phyloP scores from a whole-genome alignment of 2,888 invertebrate species.

The Agelastica alni region DNA sequence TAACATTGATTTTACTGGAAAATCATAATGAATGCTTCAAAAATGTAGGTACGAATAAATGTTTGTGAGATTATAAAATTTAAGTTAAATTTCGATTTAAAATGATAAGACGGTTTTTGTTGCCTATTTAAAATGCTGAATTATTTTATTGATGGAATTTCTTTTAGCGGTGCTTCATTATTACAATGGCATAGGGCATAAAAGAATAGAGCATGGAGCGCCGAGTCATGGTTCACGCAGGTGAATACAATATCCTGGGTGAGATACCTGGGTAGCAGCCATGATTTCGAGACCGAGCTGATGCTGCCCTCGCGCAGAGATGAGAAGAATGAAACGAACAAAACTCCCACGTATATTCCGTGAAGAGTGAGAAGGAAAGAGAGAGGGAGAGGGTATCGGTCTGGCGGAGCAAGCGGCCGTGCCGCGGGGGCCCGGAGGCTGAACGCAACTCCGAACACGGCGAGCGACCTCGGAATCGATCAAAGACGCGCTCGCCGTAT shows the following conservation, averaged over 20 bases:
- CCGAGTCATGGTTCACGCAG: conserved; percentile 39
- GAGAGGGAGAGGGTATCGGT: conserved; percentile 42
- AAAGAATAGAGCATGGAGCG: conserved; percentile 3
- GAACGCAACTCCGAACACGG: conserved; percentile 59
- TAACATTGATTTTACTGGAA: too few species aligned
- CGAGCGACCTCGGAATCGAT: conserved; percentile 45
- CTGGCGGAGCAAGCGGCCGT: conserved; percentile 60
- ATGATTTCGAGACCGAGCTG: conserved; percentile 51
- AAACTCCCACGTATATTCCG: conserved; percentile 45
- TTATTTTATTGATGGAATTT: too few species aligned
- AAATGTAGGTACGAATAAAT: too few species aligned
- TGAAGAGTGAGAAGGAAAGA: conserved; percentile 43
- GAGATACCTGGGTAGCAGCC: conserved; percentile 42
- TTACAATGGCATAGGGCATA: conserved; percentile 42
- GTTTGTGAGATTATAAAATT: too few species aligned
- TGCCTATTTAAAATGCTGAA: too few species aligned
- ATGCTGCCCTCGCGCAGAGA: conserved; percentile 49
- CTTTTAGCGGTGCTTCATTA: conserved; percentile 46
- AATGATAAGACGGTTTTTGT: too few species aligned
- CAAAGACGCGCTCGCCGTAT: conserved; percentile 43
- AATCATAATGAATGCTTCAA: too few species aligned
- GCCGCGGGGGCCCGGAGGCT: conserved; percentile 68
- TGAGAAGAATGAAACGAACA: conserved; percentile 44
- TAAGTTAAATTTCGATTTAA: too few species aligned
- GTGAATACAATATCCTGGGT: conserved; percentile 37